Evolutionary conservation across 2,888 invertebrate species (phyloP).

Genomic region (Linnaemya tessellans): DNA sequence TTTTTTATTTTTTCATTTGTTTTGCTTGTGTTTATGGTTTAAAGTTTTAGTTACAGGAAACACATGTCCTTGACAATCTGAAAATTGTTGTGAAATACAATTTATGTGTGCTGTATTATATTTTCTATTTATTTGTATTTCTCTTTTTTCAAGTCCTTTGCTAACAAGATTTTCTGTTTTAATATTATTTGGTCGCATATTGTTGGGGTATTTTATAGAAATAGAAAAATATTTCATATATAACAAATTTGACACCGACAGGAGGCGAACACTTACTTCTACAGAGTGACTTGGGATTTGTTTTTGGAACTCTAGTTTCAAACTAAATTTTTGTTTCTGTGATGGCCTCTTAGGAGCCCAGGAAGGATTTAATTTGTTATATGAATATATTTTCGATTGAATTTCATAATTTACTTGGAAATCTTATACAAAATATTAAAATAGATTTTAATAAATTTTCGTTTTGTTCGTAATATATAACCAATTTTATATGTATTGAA

Average conservation of each 20-base stretch:
- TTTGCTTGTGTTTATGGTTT: neutral
- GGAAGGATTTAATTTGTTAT: too few relatives aligned
- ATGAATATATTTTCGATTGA: too few relatives aligned
- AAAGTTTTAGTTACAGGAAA: conserved; percentile 15
- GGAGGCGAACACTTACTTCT: neutral
- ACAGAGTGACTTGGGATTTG: neutral
- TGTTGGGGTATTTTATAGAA: too few relatives aligned
- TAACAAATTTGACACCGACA: conserved; percentile 4
- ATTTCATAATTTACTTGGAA: too few relatives aligned
- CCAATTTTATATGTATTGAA: too few relatives aligned
- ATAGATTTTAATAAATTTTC: too few relatives aligned
- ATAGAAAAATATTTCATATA: neutral
- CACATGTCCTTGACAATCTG: conserved; percentile 61
- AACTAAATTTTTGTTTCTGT: too few relatives aligned
- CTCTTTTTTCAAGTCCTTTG: neutral
- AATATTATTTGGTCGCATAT: too few relatives aligned
- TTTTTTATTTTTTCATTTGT: neutral
- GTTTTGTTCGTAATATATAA: too few relatives aligned
- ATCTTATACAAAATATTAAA: too few relatives aligned
- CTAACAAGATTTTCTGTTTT: neutral
- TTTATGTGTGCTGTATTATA: conserved; percentile 23
- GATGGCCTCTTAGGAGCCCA: too few relatives aligned
- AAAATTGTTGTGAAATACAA: conserved; percentile 21
- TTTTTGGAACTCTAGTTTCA: neutral
- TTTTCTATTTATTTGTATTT: neutral